Evolutionary conservation across 1,140 invertebrate genomes (phyloP).

Genomic region (Apis laboriosa): DNA sequence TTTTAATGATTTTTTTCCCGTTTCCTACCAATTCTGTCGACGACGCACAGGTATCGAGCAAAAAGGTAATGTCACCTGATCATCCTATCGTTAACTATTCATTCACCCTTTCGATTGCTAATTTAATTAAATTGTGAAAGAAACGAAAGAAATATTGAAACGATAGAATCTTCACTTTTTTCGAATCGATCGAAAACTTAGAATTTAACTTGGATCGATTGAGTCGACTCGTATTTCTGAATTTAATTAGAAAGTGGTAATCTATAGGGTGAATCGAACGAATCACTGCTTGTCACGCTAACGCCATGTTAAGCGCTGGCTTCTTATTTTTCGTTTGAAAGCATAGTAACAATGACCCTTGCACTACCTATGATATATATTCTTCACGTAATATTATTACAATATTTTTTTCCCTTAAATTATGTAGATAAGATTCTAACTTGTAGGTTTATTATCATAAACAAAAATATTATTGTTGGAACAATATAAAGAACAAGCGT

Average conservation of each 20-base stretch:
- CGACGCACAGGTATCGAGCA: conserved; percentile 72
- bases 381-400: conserved; percentile 8
- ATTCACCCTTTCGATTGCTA: conserved; percentile 38
- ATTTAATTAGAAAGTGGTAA: background rate
- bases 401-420: background rate
- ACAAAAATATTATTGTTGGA: background rate
- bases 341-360: conserved; percentile 18
- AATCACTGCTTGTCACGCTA: conserved; percentile 54
- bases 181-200: background rate
- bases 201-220: background rate
- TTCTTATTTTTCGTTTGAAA: conserved; percentile 39
- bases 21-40: conserved; percentile 68
- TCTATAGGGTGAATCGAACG: conserved; percentile 31
- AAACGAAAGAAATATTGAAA: background rate
- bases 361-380: conserved; percentile 32
- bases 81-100: conserved; percentile 58
- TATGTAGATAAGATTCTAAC: background rate
- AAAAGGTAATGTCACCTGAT: conserved; percentile 73
- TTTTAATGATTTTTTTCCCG: conserved; percentile 70
- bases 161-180: too few relatives aligned
- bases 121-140: background rate
- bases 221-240: background rate
- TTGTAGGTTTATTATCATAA: conserved; percentile 5
- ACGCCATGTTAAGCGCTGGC: conserved; percentile 20
- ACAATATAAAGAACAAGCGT: background rate